Percentiles rank a stretch among this genome's conserved stretches.
Evolutionary conservation across 2,888 invertebrate species (phyloP).

Genomic region (Pristionchus japonicus): DNA sequence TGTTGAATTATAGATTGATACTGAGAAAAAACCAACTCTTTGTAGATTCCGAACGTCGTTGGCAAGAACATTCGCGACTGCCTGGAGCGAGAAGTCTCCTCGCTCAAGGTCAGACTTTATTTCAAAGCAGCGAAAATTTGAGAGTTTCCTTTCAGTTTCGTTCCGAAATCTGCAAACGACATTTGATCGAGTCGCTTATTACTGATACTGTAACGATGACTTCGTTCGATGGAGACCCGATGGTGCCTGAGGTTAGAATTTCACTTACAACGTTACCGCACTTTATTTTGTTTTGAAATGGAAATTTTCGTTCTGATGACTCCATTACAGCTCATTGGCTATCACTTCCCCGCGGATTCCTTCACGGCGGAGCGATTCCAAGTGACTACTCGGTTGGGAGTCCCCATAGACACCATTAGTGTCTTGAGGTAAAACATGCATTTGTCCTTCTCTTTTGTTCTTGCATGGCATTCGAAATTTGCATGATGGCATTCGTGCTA

Average conservation of each 20-base stretch:
- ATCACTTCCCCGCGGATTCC: neutral
- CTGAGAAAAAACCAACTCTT: neutral
- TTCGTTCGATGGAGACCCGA: neutral
- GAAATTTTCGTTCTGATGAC: neutral
- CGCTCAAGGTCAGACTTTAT: neutral
- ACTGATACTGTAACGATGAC: neutral
- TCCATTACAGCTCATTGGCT: neutral
- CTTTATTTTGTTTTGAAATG: too few relatives aligned
- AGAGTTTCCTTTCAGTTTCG: constrained; percentile 29
- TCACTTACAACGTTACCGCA: too few relatives aligned
- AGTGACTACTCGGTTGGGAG: neutral
- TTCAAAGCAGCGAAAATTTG: neutral
- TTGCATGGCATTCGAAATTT: neutral
- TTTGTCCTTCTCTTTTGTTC: neutral
- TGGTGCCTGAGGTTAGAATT: neutral
- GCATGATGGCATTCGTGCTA: neutral
- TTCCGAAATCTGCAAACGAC: neutral
- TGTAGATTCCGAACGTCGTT: neutral
- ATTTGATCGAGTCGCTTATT: neutral
- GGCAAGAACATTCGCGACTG: constrained; percentile 8
- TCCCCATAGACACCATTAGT: neutral
- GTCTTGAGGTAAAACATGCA: neutral
- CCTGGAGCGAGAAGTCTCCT: neutral
- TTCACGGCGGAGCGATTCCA: neutral
- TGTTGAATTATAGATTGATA: neutral